Base-by-base conservation (phyloP, 2,113 vertebrate species). In the Calyptomena viridis region DNA sequence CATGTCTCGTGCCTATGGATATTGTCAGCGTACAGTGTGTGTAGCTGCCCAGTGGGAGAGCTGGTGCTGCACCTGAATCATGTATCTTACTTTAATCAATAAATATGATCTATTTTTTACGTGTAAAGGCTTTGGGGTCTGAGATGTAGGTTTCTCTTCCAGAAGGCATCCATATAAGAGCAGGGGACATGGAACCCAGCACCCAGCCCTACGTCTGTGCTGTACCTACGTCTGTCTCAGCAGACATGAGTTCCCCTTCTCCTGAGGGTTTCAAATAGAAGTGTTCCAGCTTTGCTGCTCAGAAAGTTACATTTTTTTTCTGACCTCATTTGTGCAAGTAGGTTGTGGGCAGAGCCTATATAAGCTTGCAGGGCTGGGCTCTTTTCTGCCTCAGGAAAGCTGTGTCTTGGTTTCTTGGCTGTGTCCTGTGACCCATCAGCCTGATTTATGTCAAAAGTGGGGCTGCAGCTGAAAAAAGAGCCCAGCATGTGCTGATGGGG, bases 41-140 rank as follows among this genome's bases (percentile, higher is more conserved):
- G 88, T 56, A 42, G 66, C 86, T 90, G 84, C 84, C 88, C n/a
- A 8, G 82, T 46, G 4, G 40, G n/a, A 85, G 66, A 91, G 64
- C 71, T 95, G 93, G 85, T 33, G 81, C 91, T 87, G 47, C 91
- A 93, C 88, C 40, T 40, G 14, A 75, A 93, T 95, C 58, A 35
- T 90, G 87, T 93, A 90, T 86, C 91, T 80, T 94, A 78, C 76
- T 93, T 53, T 73, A 91, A 93, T 97, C 95, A 97, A 96, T 97
- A 97, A 97, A 97, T 86, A 81, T 16, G 19, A 88, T 90, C 46
- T 97, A 84, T 95, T 97, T 97, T 96, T 94, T 97, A 92, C 3
- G 77, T 96, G 89, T 67, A 77, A 85, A 62, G 20, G 31, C 24
- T 92, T 73, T 55, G 23, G 19, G 17, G 24, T 30, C 68, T 64